A percentile compares a stretch with the other conserved stretches of the same genome.
Conservation (phyloP, 2,797 vertebrate species). For the Triplophysa bombifrons region DNA sequence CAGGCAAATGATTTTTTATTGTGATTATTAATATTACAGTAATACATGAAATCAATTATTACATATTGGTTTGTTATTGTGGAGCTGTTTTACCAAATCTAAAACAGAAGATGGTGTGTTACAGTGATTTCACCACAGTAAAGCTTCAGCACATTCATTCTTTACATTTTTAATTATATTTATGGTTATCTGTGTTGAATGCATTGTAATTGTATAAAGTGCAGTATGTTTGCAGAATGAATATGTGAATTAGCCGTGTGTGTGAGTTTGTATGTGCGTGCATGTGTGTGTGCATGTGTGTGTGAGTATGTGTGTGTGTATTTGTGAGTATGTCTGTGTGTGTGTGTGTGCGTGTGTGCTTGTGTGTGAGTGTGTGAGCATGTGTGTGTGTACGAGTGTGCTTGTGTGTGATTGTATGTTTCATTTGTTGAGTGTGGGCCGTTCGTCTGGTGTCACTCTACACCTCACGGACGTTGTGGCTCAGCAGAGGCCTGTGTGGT, state of each 20-base stretch:
- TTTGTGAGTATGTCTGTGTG: no score
- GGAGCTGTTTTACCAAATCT: no score
- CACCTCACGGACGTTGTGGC: conserved; percentile 73
- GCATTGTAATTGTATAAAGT: not conserved
- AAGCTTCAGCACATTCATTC: no score
- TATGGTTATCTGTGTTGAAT: not conserved
- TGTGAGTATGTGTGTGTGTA: no score
- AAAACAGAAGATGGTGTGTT: not conserved
- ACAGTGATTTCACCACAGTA: not conserved
- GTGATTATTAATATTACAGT: not conserved
- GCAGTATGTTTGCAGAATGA: not conserved
- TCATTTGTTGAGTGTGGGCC: conserved; percentile 39
- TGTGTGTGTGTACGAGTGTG: no score
- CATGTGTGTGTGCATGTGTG: no score
- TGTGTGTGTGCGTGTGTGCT: no score
- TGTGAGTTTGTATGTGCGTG: not conserved
- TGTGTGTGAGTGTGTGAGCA: no score
- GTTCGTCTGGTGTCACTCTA: conserved; percentile 68
- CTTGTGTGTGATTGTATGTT: not conserved
- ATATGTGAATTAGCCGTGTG: not conserved
- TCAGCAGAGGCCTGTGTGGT: conserved; percentile 78
- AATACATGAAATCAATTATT: not conserved
- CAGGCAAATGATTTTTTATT: not conserved
- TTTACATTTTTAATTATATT: no score
- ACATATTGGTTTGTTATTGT: not conserved